These are phyloP conservation scores for Bovichtus diacanthus DNA, from an alignment of 2,797 vertebrate species.

Conservation along the genomic window DNA sequence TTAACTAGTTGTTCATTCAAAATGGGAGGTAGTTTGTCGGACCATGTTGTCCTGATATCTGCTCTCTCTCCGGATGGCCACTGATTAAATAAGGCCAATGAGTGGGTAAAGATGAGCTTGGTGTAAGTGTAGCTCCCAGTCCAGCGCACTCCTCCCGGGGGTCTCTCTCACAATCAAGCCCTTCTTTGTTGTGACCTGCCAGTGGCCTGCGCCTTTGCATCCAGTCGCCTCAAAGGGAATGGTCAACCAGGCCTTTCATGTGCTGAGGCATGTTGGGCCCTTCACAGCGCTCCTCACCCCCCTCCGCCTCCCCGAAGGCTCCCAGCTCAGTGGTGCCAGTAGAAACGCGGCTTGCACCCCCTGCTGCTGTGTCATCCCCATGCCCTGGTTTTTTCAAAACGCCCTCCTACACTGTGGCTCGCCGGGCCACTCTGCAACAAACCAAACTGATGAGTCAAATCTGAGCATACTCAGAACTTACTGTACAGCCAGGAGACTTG, in stretches of 20 bases:
- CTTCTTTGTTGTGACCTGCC: conserved; percentile 83
- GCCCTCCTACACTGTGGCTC: conserved; percentile 50
- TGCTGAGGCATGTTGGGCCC: conserved; percentile 67
- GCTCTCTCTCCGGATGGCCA: conserved; percentile 43
- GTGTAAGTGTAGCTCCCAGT: conserved; percentile 60
- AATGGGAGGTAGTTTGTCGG: conserved; percentile 40
- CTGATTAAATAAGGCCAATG: conserved; percentile 69
- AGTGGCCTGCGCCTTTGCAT: conserved; percentile 76
- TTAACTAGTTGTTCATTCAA: conserved; percentile 67
- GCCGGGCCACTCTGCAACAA: conserved; percentile 58
- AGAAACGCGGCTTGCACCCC: conserved; percentile 71
- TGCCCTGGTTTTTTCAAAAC: conserved; percentile 63
- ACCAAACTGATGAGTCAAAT: conserved; percentile 77
- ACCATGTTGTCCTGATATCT: conserved; percentile 56
- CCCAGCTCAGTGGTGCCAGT: conserved; percentile 69
- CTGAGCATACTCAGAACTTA: conserved; percentile 43
- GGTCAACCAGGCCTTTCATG: conserved; percentile 84
- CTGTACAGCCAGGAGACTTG: conserved; percentile 46
- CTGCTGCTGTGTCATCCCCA: conserved; percentile 76
- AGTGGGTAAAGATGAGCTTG: conserved; percentile 56
- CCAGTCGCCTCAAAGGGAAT: conserved; percentile 86
- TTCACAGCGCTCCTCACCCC: conserved; percentile 47
- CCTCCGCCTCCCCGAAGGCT: conserved; percentile 52
- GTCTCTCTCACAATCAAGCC: conserved; percentile 69
- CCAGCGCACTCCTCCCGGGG: conserved; percentile 45